These are phyloP conservation scores for Ptiloglossa arizonensis DNA, from an alignment of 1,140 invertebrate species.

Conservation along the genomic window DNA sequence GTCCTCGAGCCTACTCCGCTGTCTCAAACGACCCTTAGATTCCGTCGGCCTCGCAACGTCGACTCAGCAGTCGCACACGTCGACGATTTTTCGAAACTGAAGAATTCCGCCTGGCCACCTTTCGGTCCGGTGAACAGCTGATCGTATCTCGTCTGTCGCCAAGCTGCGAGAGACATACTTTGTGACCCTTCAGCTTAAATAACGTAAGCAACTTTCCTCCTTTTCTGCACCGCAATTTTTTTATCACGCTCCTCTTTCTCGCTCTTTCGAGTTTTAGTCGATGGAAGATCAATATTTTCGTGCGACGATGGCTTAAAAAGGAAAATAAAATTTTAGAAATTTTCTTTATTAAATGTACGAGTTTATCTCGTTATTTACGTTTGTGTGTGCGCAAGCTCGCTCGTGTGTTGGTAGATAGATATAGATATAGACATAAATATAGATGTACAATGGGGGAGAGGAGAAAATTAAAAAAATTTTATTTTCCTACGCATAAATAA, in stretches of 20 bases:
- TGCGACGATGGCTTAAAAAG: too few relatives aligned
- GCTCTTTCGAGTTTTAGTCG: too few relatives aligned
- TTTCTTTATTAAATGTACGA: too few relatives aligned
- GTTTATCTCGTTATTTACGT: too few relatives aligned
- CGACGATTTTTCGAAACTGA: constrained; percentile 36
- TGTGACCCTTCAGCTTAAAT: neutral
- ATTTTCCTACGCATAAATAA: too few relatives aligned
- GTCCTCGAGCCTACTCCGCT: constrained; percentile 1
- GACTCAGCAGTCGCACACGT: constrained; percentile 38
- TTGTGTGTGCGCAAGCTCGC: too few relatives aligned
- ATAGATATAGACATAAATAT: too few relatives aligned
- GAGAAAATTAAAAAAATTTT: too few relatives aligned
- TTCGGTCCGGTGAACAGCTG: constrained; percentile 31
- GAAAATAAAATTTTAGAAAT: too few relatives aligned
- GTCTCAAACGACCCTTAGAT: constrained; percentile 15
- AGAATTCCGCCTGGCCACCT: constrained; percentile 12
- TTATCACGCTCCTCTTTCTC: neutral
- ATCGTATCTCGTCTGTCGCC: constrained; percentile 43
- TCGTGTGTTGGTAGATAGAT: too few relatives aligned
- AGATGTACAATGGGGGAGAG: too few relatives aligned
- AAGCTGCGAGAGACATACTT: neutral
- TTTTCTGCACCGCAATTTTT: neutral
- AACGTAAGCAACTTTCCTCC: constrained; percentile 29
- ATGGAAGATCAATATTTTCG: too few relatives aligned
- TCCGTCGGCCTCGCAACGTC: constrained; percentile 22